A percentile compares a stretch with the other conserved stretches of the same genome.
phyloP scores from a whole-genome alignment of 2,113 vertebrate species.

The Delphinapterus leucas region DNA sequence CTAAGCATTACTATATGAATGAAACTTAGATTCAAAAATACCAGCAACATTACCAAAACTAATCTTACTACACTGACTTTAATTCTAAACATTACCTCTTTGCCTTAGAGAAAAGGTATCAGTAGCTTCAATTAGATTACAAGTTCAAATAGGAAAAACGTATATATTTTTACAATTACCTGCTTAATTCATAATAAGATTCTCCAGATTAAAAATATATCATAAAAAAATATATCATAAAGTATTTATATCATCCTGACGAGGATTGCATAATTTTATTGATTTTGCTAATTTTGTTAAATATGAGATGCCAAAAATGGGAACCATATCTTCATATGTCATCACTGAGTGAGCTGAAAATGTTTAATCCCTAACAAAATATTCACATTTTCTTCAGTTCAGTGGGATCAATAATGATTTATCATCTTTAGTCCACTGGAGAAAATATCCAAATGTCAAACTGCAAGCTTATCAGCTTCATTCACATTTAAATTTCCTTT shows the following conservation, averaged over 20 bases:
- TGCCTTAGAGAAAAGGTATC: background rate
- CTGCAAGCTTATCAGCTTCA: background rate
- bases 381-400: conserved; percentile 27
- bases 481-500: conserved; percentile 62
- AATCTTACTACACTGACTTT: background rate
- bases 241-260: background rate
- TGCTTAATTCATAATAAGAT: background rate
- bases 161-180: background rate
- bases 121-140: background rate
- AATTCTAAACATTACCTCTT: background rate
- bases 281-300: background rate
- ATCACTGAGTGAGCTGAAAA: background rate
- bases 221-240: background rate
- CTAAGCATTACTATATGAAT: background rate
- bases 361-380: background rate
- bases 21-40: background rate
- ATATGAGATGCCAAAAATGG: background rate
- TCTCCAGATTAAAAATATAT: background rate
- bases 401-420: conserved; percentile 42
- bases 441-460: conserved; percentile 37
- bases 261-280: background rate
- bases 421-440: conserved; percentile 2
- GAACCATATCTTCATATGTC: background rate
- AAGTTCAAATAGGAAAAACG: background rate
- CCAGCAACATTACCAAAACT: background rate